Evolutionary conservation across 2,113 vertebrate species (phyloP), one percentile per base, ranked within the genome.

Genomic region (Bagarius yarrelli): DNA sequence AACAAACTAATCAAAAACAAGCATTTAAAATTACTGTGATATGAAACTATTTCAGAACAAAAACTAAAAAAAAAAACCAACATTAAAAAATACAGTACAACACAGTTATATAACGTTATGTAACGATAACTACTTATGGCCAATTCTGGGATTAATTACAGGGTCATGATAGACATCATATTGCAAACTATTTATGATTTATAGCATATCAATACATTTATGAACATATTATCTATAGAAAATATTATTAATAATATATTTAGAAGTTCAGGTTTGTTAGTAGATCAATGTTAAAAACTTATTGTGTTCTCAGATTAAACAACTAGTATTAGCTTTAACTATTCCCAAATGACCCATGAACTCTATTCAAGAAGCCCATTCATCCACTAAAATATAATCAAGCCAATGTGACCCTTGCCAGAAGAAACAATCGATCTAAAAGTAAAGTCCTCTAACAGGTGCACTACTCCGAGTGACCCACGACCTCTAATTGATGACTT

Each of bases 401-500:
- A 66, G 53, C 27, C 72, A 81, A 56, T 59, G 57, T 30, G 73
- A 85, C 59, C 67, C 81, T 55, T 44, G 74, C 83, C 84, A 83
- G 67, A 57, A 53, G 69, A 61, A 69, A 71, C 30, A 47, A 78
- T 73, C 71, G 52, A 85, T 85, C 67, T 55, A 79, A 63, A 83
- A 53, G 74, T 69, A 52, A 47, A 72, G 23, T 44, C 73, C 36
- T 60, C 12, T 72, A 79, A 88, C 87, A 91, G 89, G 89, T 91
- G 89, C 88, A 85, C 76, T 81, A 79, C 83, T 86, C 72, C 57
- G 76, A 74, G 50, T 44, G 66, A 80, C 81, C 76, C 85, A 83
- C 70, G 80, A 84, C 84, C 78, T 52, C 71, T 89, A 89, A 91
- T 88, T 88, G 87, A 87, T 85, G 75, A 80, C 76, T 83, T 79